Evolutionary conservation across 2,797 vertebrate species (phyloP).

Genomic region (Melopsittacus undulatus): DNA sequence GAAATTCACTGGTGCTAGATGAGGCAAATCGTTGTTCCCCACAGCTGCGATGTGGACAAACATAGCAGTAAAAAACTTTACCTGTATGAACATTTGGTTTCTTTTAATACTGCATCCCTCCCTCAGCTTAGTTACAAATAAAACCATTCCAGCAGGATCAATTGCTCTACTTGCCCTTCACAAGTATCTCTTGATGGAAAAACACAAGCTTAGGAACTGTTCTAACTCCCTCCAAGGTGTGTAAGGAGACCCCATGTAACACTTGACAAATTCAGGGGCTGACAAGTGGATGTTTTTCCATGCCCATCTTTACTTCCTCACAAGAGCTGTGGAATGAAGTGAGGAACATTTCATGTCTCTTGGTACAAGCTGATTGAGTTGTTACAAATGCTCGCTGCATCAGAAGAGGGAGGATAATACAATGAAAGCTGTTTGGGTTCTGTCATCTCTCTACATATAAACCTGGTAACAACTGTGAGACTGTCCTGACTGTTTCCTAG

Average conservation of each 20-base stretch:
- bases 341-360: background rate
- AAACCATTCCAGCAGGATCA: background rate
- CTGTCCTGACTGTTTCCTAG: background rate
- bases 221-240: background rate
- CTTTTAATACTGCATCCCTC: background rate
- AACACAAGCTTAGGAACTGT: constrained; percentile 1
- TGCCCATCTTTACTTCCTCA: background rate
- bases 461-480: background rate
- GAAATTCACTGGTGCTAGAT: constrained; percentile 29
- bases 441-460: background rate
- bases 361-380: background rate
- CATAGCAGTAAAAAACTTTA: constrained; percentile 18
- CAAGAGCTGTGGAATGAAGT: constrained; percentile 2
- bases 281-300: background rate
- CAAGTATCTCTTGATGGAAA: constrained; percentile 20
- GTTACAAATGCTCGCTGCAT: background rate
- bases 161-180: constrained; percentile 1
- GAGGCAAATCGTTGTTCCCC: constrained; percentile 34
- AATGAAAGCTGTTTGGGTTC: background rate
- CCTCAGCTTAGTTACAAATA: constrained; percentile 19
- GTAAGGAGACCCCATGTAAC: background rate
- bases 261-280: background rate
- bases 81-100: background rate
- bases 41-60: constrained; percentile 31
- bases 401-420: background rate